Evolutionary conservation across 2,888 invertebrate species (phyloP), one percentile per base, ranked within the genome.

Genomic region (Ametastegia equiseti): DNA sequence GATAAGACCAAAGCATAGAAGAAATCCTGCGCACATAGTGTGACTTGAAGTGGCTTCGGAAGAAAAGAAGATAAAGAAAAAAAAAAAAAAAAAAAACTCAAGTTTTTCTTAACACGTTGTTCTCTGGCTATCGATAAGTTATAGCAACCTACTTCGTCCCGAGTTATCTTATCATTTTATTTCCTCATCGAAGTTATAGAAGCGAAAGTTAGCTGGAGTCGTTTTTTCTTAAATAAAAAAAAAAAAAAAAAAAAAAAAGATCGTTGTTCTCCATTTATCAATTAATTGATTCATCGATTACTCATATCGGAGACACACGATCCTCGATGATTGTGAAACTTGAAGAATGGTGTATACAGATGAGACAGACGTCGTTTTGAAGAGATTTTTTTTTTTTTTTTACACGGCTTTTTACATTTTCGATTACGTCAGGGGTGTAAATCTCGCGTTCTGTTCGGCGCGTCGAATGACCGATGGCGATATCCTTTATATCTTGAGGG

Each of bases 1-100:
- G 71, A 71, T 71, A 71, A 71, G 71, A 71, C 45, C n/a, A n/a
- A 71, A 27, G 27, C 45, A 47, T 67, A 11, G 27, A 47, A 71
- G 47, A 71, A 45, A 47, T 71, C 45, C n/a, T n/a, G n/a, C 30
- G 30, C 60, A 60, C 15, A 60, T 23, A 30, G n/a, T 4, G 71
- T 36, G 65, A 67, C 36, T 45, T n/a, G n/a, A 71, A 71, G 71
- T 71, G 71, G 45, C 27, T 19, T 3, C 42, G 27, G 47, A 30
- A 30, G 13, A 60, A 9, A 7, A 7, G 47, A 71, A 39, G 42
- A 42, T 6, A 23, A 54, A 54, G 5, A 7, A 2, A 23, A 15
- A 36, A 15, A 65, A 15, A 33, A n/a, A 65, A 36, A 23, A 63
- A 63, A 33, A 19, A 19, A 50, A 19, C 23, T 54, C 23, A 23